Evolutionary conservation across 2,113 vertebrate species (phyloP).

Genomic region (Microcebus jonahi): DNA sequence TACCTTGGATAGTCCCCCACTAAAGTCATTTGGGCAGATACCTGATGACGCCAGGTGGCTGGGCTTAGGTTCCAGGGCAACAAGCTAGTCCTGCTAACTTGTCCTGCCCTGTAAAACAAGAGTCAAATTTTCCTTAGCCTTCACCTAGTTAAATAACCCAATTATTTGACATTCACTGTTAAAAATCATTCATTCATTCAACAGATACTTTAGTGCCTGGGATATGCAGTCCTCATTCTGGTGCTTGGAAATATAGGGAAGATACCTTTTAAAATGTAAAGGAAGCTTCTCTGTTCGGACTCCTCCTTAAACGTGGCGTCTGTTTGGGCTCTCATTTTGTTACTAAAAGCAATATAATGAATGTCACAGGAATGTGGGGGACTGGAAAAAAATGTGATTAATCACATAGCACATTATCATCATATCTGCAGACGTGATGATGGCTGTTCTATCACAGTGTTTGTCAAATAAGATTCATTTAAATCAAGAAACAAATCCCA

Average conservation of each 20-base stretch:
- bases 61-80: neutral
- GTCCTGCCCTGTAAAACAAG: neutral
- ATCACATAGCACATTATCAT: neutral
- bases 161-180: neutral
- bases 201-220: neutral
- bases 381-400: neutral
- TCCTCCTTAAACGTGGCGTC: neutral
- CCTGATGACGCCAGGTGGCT: neutral
- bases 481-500: neutral
- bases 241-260: neutral
- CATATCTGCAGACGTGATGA: neutral
- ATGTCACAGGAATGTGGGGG: neutral
- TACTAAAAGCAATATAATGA: constrained; percentile 13
- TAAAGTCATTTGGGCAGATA: neutral
- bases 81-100: neutral
- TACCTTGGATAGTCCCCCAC: neutral
- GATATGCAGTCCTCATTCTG: neutral
- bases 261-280: neutral
- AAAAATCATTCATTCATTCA: constrained; percentile 9
- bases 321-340: neutral
- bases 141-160: neutral
- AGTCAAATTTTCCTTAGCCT: neutral
- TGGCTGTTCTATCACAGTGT: neutral
- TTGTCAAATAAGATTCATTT: neutral
- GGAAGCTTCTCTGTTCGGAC: neutral